Evolutionary conservation across 2,113 vertebrate species (phyloP), one percentile per base, ranked within the genome.

Genomic region (Eublepharis macularius): DNA sequence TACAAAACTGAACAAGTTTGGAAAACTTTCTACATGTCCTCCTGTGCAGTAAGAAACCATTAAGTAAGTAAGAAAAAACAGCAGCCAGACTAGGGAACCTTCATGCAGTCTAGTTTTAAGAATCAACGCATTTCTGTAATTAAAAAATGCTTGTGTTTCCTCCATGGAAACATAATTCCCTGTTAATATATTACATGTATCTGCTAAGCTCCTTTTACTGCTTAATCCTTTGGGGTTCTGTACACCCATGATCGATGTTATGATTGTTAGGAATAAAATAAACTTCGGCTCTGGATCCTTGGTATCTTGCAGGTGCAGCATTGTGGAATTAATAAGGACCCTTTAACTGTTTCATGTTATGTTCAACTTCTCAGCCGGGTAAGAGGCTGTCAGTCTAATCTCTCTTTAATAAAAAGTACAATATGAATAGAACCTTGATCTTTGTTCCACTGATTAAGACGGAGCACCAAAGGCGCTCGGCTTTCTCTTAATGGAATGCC

Each of bases 101-200:
- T 14, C 26, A 4, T 47, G 13, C 51, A 83, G 45, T 8, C 32
- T 4, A 2, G 9, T 6, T 51, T 32, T 39, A 76, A n/a, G n/a
- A n/a, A n/a, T n/a, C n/a, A n/a, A n/a, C n/a, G n/a, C n/a, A n/a
- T n/a, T n/a, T n/a, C n/a, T n/a, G n/a, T n/a, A n/a, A n/a, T n/a
- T 84, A 82, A 54, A 69, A 63, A 86, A 86, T 92, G 88, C 76
- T 85, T 90, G 41, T 43, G 39, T 78, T 81, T 5, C 65, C 49
- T 92, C 81, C 87, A 36, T 87, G 77, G 91, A 91, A 93, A 93
- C 86, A 86, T n/a, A 88, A 87, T 91, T 94, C 73, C 81, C 94
- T 57, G 65, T 11, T 17, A 69, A 87, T 19, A 77, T 9, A 73
- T 86, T 92, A 70, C 63, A 85, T 85, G 93, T 26, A 87, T 51